A percentile compares a stretch with the other conserved stretches of the same genome.
phyloP scores from a whole-genome alignment of 2,888 invertebrate genomes.

The Philopedon plagiatum region DNA sequence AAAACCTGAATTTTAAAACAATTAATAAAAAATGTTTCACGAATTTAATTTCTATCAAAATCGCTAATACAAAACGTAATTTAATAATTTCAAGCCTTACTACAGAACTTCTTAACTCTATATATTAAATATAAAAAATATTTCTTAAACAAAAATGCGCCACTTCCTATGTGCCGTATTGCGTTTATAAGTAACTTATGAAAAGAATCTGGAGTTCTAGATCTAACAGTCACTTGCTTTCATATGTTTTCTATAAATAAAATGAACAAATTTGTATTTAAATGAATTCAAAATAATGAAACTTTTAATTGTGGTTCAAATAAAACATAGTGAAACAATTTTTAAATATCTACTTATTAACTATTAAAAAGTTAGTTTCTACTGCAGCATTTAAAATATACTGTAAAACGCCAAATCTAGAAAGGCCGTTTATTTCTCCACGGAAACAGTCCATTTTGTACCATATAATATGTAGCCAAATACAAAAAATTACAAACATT shows the following conservation, averaged over 20 bases:
- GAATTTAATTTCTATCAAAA: no score
- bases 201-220: neutral
- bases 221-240: neutral
- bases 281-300: neutral
- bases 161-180: neutral
- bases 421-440: neutral
- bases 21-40: no score
- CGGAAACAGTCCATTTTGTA: conserved; percentile 13
- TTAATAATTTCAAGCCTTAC: conserved; percentile 12
- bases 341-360: neutral
- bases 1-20: no score
- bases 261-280: neutral
- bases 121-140: conserved; percentile 59
- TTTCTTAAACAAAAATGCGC: conserved; percentile 33
- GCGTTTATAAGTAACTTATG: neutral
- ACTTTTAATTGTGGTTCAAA: neutral
- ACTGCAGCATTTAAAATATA: neutral
- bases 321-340: neutral
- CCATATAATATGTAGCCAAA: conserved; percentile 7
- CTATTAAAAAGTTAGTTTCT: neutral
- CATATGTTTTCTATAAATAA: neutral
- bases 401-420: conserved; percentile 1
- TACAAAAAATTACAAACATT: neutral
- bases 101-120: conserved; percentile 51
- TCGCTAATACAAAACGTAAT: neutral